These are phyloP conservation scores for Eupithecia centaureata DNA, from an alignment of 2,888 invertebrate species.

Conservation along the genomic window DNA sequence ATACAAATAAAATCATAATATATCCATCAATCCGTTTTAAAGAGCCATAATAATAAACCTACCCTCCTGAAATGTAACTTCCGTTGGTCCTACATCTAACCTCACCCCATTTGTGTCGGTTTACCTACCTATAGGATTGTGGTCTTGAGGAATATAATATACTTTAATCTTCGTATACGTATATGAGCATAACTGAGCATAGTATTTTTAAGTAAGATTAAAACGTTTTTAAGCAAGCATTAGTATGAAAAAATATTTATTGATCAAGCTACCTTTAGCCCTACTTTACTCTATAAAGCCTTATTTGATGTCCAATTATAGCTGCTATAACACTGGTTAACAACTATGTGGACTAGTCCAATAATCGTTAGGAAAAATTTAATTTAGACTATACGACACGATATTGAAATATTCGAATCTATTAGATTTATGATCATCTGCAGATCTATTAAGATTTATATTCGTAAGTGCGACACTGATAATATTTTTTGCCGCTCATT, in stretches of 20 bases:
- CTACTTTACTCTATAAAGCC: not conserved
- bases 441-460: not conserved
- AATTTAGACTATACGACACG: not conserved
- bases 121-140: too few species aligned
- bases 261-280: not conserved
- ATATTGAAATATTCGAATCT: not conserved
- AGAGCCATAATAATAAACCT: too few species aligned
- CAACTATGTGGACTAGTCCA: not conserved
- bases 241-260: not conserved
- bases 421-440: not conserved
- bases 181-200: too few species aligned
- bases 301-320: not conserved
- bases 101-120: too few species aligned
- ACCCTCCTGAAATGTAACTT: too few species aligned
- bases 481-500: too few species aligned
- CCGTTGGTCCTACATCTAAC: too few species aligned
- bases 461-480: not conserved
- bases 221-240: not conserved
- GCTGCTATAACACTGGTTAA: conserved; percentile 1
- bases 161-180: too few species aligned
- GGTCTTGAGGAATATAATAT: too few species aligned
- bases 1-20: too few species aligned
- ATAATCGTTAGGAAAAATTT: not conserved
- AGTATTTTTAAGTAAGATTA: not conserved
- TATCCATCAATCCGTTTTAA: too few species aligned